phyloP scores from a whole-genome alignment of 1,140 invertebrate species.

The Drosophila busckii region DNA sequence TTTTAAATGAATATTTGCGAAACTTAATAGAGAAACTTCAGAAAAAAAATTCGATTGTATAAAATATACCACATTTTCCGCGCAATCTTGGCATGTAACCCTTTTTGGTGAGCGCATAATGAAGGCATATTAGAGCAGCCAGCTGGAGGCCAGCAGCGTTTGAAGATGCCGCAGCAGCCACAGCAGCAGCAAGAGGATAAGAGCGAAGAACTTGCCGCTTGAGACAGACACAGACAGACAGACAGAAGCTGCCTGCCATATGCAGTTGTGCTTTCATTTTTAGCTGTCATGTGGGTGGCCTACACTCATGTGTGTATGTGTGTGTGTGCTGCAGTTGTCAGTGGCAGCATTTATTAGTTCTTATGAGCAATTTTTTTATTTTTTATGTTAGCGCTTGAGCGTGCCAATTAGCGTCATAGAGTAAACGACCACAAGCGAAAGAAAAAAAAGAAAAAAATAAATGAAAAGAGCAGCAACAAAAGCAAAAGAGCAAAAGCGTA shows the following conservation, averaged over 20 bases:
- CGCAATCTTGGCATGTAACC: not conserved
- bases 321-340: too few species aligned
- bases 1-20: too few species aligned
- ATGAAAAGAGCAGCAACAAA: not conserved
- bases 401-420: constrained; percentile 36
- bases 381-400: constrained; percentile 37
- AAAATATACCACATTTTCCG: too few species aligned
- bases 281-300: constrained; percentile 34
- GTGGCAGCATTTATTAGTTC: constrained; percentile 50
- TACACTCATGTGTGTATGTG: too few species aligned
- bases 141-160: too few species aligned
- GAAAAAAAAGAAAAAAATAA: too few species aligned
- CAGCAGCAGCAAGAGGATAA: too few species aligned
- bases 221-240: constrained; percentile 7
- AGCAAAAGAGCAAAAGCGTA: not conserved
- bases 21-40: not conserved
- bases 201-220: too few species aligned
- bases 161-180: too few species aligned
- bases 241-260: constrained; percentile 13
- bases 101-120: constrained; percentile 3
- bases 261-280: constrained; percentile 21
- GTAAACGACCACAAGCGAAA: too few species aligned
- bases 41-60: not conserved
- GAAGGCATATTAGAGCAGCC: constrained; percentile 23
- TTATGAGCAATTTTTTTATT: constrained; percentile 41